Percentiles rank a stretch among this genome's conserved stretches.
Conservation (phyloP, 2,888 invertebrate species). For the Celastrina argiolus region DNA sequence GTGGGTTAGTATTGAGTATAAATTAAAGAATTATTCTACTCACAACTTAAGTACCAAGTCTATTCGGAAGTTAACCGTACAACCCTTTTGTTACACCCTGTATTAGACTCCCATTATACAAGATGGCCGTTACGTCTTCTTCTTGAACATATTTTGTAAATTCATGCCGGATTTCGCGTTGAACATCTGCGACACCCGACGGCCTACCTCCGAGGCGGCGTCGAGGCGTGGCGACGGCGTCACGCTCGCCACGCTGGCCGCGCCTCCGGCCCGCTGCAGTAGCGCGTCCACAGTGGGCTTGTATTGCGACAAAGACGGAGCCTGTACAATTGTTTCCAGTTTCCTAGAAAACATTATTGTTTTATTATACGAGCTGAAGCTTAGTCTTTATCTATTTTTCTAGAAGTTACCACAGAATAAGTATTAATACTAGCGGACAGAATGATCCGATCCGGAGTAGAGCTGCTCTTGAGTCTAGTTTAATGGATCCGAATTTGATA, state of each 20-base stretch:
- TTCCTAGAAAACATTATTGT: conserved; percentile 44
- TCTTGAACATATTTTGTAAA: conserved; percentile 70
- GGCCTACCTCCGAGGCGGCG: conserved; percentile 65
- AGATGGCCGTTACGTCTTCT: conserved; percentile 56
- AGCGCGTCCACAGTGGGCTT: conserved; percentile 62
- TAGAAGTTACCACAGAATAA: too few relatives aligned
- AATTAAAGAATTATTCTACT: background rate
- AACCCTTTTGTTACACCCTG: background rate
- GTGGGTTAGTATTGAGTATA: too few relatives aligned
- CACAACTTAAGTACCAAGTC: background rate
- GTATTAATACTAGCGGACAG: too few relatives aligned
- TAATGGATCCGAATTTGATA: too few relatives aligned
- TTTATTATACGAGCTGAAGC: background rate
- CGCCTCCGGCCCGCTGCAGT: conserved; percentile 50
- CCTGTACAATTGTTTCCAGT: conserved; percentile 62
- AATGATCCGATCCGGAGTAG: too few relatives aligned
- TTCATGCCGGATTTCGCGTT: conserved; percentile 70
- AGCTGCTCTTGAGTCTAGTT: too few relatives aligned
- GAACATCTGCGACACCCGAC: conserved; percentile 70
- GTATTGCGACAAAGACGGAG: conserved; percentile 54
- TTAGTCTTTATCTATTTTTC: too few relatives aligned
- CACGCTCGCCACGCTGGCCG: conserved; percentile 35
- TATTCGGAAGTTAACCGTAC: background rate
- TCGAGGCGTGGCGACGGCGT: conserved; percentile 50
- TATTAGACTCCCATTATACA: background rate